Conservation (phyloP, 1,140 invertebrate genomes). For the Diuraphis noxia region DNA sequence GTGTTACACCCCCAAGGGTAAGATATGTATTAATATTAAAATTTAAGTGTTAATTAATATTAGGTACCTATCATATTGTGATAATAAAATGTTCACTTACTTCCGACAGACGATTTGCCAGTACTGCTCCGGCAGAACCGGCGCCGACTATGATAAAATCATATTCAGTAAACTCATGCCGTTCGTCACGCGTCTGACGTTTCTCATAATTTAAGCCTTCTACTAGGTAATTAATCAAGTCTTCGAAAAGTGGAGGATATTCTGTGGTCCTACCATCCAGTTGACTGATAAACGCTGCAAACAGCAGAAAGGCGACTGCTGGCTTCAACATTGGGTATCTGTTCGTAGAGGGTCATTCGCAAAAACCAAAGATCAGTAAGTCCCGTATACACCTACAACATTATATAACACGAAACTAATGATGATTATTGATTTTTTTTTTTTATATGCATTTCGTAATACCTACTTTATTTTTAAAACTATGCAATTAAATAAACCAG, state of each 20-base stretch:
- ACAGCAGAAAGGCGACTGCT: neutral
- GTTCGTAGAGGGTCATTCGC: neutral
- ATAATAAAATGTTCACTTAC: slow-evolving; percentile 55
- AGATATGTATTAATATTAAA: too few species aligned
- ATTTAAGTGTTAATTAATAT: too few species aligned
- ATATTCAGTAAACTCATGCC: slow-evolving; percentile 55
- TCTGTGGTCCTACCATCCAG: neutral
- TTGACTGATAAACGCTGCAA: neutral
- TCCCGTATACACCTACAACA: neutral
- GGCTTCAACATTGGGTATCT: neutral
- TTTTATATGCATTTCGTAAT: too few species aligned
- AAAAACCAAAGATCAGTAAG: neutral
- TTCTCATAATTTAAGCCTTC: slow-evolving; percentile 54
- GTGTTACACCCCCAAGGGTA: too few species aligned
- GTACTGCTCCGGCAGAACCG: slow-evolving; percentile 56
- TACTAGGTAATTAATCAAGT: slow-evolving; percentile 42
- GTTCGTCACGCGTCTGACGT: slow-evolving; percentile 64
- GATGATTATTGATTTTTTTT: neutral
- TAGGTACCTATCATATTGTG: neutral
- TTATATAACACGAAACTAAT: neutral
- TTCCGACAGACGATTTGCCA: slow-evolving; percentile 56
- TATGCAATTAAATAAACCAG: too few species aligned
- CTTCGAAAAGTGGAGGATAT: slow-evolving; percentile 56
- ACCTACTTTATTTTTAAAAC: too few species aligned
- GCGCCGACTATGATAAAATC: slow-evolving; percentile 58